Base-by-base conservation (phyloP, 2,888 invertebrate genomes). In the Physocephala rufipes region DNA sequence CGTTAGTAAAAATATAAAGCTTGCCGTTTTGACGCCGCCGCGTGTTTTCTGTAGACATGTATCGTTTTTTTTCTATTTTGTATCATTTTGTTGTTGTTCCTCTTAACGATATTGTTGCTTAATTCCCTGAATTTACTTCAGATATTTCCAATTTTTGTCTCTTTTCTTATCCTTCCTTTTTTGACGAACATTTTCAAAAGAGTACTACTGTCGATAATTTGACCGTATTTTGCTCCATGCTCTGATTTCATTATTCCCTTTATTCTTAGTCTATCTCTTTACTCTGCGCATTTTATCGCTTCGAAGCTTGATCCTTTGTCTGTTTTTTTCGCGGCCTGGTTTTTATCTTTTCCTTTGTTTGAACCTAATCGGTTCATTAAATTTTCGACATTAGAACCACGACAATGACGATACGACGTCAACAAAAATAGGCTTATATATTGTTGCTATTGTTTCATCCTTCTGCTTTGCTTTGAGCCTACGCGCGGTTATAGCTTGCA, bases 341-440 rank as follows among this genome's bases (percentile, higher is more conserved):
- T 49, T 51, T 64, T 64, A 15, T 51, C 7, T 53, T 67, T 55
- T 55, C 9, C 43, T 55, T 66, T 65, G 51, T 53, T 59, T 58
- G 24, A 61, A 68, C 47, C 61, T 68, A 61, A 68, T 61, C 61
- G 61, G 55, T 61, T 68, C 68, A 49, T 68, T 61, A 61, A 21
- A 49, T 61, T 36, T 36, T 36, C 36, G 36, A 36, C 36, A 36
- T 36, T 36, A 36, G 36, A 36, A 36, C 36, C 36, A 36, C n/a
- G n/a, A n/a, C n/a, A n/a, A n/a, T n/a, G n/a, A n/a, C n/a, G n/a
- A n/a, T 51, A 24, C 49, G 24, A 26, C 65, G 51, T n/a, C n/a
- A n/a, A n/a, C n/a, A n/a, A n/a, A n/a, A 26, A 51, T 30, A 26
- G 61, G 61, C 19, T 19, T 30, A 36, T 51, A 43, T 15, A 13